These are phyloP conservation scores for Phengaris arion DNA, from an alignment of 2,888 invertebrate species.

Conservation along the genomic window DNA sequence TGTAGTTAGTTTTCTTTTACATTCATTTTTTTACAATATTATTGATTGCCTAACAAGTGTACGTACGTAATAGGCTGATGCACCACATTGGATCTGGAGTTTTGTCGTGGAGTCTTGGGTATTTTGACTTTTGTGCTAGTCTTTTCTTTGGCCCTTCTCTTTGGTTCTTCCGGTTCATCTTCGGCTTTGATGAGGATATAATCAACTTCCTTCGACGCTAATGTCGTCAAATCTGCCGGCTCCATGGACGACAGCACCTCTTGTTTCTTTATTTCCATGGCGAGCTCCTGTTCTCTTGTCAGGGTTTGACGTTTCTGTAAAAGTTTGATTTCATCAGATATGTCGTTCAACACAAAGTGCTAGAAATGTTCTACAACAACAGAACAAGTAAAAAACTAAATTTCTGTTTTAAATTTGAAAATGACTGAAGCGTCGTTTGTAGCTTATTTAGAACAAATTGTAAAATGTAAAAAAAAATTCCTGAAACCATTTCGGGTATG, in stretches of 20 bases:
- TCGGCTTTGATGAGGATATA: constrained; percentile 66
- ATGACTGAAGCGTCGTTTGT: too few relatives aligned
- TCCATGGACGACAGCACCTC: constrained; percentile 50
- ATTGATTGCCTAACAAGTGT: neutral
- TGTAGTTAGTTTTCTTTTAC: too few relatives aligned
- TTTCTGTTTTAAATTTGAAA: too few relatives aligned
- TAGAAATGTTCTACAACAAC: neutral
- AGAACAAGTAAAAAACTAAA: too few relatives aligned
- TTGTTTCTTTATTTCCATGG: constrained; percentile 45
- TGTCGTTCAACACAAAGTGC: neutral
- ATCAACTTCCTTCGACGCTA: constrained; percentile 61
- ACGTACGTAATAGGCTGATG: constrained; percentile 16
- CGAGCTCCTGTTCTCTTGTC: constrained; percentile 34
- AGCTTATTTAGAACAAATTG: too few relatives aligned
- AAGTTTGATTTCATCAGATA: neutral
- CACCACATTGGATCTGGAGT: constrained; percentile 26
- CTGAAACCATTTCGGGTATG: too few relatives aligned
- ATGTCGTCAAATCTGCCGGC: constrained; percentile 49
- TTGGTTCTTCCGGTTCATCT: constrained; percentile 35
- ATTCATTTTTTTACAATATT: too few relatives aligned
- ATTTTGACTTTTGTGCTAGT: constrained; percentile 35
- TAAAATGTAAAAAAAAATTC: too few relatives aligned
- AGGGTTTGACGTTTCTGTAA: constrained; percentile 36
- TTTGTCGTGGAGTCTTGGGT: constrained; percentile 4
- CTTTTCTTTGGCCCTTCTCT: constrained; percentile 39